Evolutionary conservation across 2,113 vertebrate species (phyloP).

Genomic region (Lucifuga dentata): DNA sequence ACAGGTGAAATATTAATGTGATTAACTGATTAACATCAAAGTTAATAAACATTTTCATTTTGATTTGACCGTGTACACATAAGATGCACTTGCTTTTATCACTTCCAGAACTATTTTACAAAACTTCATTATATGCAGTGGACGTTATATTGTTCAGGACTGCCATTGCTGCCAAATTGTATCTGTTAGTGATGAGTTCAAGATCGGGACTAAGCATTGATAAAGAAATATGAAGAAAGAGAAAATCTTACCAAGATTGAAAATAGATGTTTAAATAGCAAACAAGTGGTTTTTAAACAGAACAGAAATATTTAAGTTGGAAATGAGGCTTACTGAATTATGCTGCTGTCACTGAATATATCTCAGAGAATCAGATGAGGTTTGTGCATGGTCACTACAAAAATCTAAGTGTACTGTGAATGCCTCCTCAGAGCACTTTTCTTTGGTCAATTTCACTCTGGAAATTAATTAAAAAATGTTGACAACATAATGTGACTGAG

Average conservation of each 20-base stretch:
- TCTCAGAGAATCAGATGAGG: neutral
- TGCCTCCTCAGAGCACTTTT: neutral
- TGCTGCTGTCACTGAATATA: neutral
- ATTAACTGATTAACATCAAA: constrained; percentile 35
- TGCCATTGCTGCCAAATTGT: neutral
- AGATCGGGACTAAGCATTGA: neutral
- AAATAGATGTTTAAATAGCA: too few relatives aligned
- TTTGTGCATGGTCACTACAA: neutral
- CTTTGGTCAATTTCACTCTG: constrained; percentile 22
- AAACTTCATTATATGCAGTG: neutral
- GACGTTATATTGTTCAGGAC: neutral
- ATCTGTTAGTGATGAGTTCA: neutral
- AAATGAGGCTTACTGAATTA: too few relatives aligned
- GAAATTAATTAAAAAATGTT: constrained; percentile 9
- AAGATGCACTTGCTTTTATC: constrained; percentile 4
- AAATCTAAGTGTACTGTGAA: neutral
- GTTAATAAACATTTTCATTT: constrained; percentile 1
- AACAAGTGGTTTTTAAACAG: too few relatives aligned
- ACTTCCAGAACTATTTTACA: constrained; percentile 7
- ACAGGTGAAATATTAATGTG: constrained; percentile 24
- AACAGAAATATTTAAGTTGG: too few relatives aligned
- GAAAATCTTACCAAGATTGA: neutral
- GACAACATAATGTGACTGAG: neutral
- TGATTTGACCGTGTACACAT: constrained; percentile 17
- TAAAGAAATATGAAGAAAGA: neutral